phyloP scores from a whole-genome alignment of 2,797 vertebrate genomes.

The Choloepus didactylus region DNA sequence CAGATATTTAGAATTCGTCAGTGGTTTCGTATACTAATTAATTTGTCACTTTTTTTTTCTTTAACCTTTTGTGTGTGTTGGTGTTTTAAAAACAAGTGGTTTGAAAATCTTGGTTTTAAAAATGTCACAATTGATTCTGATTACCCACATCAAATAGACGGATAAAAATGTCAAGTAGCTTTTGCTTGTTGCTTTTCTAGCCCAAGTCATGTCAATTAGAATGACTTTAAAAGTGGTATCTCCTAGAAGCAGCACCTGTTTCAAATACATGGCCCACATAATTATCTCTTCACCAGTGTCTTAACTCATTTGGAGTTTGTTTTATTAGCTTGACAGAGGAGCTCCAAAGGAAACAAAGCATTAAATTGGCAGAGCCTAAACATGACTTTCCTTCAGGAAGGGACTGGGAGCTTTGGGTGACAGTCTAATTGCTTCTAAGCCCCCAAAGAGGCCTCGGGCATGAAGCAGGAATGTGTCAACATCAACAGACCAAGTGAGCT shows the following conservation, averaged over 20 bases:
- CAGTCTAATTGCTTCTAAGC: conserved; percentile 78
- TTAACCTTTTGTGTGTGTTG: not conserved
- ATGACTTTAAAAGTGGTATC: conserved; percentile 69
- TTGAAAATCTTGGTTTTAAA: conserved; percentile 72
- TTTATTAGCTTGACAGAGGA: conserved; percentile 78
- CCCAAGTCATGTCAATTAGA: conserved; percentile 70
- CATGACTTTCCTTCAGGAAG: conserved; percentile 75
- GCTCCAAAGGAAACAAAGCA: conserved; percentile 80
- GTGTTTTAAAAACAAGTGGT: conserved; percentile 65
- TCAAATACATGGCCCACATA: conserved; percentile 74
- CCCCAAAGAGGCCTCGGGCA: conserved; percentile 65
- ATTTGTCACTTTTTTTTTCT: conserved; percentile 43
- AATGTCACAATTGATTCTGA: conserved; percentile 75
- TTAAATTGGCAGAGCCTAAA: conserved; percentile 75
- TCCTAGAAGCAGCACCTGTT: conserved; percentile 72
- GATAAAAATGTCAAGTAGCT: conserved; percentile 68
- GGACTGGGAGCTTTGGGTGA: conserved; percentile 71
- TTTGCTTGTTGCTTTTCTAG: conserved; percentile 68
- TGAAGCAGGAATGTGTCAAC: conserved; percentile 53
- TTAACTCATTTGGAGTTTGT: conserved; percentile 77
- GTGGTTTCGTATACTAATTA: conserved; percentile 14
- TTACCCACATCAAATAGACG: conserved; percentile 73
- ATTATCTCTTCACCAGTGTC: conserved; percentile 66
- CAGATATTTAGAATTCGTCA: conserved; percentile 76
- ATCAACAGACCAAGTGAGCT: conserved; percentile 72